A percentile compares a stretch with the other conserved stretches of the same genome.
Conservation (phyloP, 2,888 invertebrate species). For the Spodoptera picta region DNA sequence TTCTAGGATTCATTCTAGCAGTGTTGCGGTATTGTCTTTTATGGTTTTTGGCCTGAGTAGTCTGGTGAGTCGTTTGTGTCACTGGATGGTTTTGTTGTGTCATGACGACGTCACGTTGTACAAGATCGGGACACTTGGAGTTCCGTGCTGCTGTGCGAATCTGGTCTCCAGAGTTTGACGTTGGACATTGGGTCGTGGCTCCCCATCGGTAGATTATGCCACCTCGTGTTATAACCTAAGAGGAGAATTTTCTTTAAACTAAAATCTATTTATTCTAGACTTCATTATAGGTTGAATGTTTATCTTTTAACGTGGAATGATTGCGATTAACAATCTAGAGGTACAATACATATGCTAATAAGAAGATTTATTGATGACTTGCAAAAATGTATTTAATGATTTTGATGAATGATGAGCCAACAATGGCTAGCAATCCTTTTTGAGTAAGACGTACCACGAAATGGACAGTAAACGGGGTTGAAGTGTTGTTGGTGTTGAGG, state of each 20-base stretch:
- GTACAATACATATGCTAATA: too few species aligned
- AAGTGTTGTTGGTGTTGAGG: conserved; percentile 62
- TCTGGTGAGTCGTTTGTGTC: background rate
- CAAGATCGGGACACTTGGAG: conserved; percentile 62
- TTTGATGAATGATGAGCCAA: too few species aligned
- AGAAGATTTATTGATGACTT: too few species aligned
- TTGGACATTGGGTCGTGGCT: conserved; percentile 82
- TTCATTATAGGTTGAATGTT: too few species aligned
- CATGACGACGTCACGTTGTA: conserved; percentile 19
- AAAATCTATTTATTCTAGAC: background rate
- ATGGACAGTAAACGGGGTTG: conserved; percentile 76
- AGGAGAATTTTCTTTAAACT: background rate
- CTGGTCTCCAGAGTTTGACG: conserved; percentile 65
- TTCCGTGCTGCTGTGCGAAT: conserved; percentile 68
- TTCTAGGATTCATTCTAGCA: background rate
- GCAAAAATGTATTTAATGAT: too few species aligned
- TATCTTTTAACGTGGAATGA: too few species aligned
- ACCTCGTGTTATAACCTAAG: conserved; percentile 82
- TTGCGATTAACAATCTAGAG: too few species aligned
- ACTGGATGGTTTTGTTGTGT: conserved; percentile 12
- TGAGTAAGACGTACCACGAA: conserved; percentile 73
- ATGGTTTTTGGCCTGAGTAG: background rate
- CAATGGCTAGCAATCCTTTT: too few species aligned
- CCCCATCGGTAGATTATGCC: conserved; percentile 85
- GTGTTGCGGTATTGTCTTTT: background rate